phyloP scores from a whole-genome alignment of 1,140 invertebrate genomes.

The Batillaria attramentaria region DNA sequence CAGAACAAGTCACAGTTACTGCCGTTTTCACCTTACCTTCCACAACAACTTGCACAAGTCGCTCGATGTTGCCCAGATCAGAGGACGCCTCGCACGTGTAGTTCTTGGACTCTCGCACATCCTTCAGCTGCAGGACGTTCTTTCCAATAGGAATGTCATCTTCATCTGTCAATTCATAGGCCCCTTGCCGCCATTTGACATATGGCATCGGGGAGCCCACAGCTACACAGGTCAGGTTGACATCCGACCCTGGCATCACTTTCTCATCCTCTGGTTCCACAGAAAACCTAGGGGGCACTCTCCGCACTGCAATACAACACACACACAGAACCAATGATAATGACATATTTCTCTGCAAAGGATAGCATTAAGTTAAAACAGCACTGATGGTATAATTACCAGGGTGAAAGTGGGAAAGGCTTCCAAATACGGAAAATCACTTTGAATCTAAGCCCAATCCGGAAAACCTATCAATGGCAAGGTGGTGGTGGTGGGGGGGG shows the following conservation, averaged over 20 bases:
- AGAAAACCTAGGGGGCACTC: slow-evolving; percentile 95
- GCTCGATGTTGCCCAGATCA: slow-evolving; percentile 91
- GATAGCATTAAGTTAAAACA: no score
- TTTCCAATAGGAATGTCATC: slow-evolving; percentile 72
- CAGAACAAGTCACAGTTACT: no score
- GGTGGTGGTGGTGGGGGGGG: no score
- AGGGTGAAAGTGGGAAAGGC: no score
- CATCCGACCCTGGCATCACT: slow-evolving; percentile 89
- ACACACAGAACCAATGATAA: no score
- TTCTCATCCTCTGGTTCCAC: slow-evolving; percentile 89
- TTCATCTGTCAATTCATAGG: slow-evolving; percentile 84
- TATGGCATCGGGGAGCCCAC: slow-evolving; percentile 97
- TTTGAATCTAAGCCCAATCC: no score
- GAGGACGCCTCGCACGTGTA: slow-evolving; percentile 98
- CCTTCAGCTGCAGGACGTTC: slow-evolving; percentile 88
- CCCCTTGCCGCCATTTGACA: slow-evolving; percentile 94
- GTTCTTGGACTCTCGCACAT: slow-evolving; percentile 93
- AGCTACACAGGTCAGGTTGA: slow-evolving; percentile 97
- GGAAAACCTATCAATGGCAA: no score
- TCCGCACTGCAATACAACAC: slow-evolving; percentile 81
- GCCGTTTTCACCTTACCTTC: slow-evolving; percentile 94
- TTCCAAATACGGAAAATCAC: no score
- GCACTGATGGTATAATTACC: no score
- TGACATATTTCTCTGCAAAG: no score
- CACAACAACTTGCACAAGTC: slow-evolving; percentile 90